Conservation (phyloP, 2,888 invertebrate species). For the Harpagoxenus sublaevis region DNA sequence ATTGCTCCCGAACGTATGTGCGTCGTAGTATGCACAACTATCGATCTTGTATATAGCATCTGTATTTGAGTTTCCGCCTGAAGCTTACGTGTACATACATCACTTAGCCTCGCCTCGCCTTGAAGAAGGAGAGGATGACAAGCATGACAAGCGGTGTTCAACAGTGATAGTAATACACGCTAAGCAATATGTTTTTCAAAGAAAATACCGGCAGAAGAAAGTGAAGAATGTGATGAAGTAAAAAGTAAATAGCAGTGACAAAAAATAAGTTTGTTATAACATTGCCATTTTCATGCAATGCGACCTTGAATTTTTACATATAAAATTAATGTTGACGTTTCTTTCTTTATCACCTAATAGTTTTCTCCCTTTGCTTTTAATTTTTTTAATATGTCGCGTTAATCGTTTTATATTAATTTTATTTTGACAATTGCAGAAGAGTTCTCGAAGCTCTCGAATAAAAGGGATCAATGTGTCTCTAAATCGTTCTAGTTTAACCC, state of each 20-base stretch:
- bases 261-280: neutral
- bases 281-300: neutral
- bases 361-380: neutral
- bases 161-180: neutral
- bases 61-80: conserved; percentile 32
- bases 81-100: conserved; percentile 32
- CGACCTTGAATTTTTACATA: neutral
- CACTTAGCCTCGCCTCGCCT: conserved; percentile 8
- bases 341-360: neutral
- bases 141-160: neutral
- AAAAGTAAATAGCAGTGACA: neutral
- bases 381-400: neutral
- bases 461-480: neutral
- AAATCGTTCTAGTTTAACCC: conserved; percentile 12
- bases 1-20: conserved; percentile 2
- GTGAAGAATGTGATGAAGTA: neutral
- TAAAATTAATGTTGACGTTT: neutral
- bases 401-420: conserved; percentile 1
- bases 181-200: neutral
- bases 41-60: conserved; percentile 7
- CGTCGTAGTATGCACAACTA: conserved; percentile 1
- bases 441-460: neutral
- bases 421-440: neutral
- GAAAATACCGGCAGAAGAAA: neutral
- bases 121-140: neutral